Conservation (phyloP, 92 coral and sea anemone genomes). For the Diadumene lineata region DNA sequence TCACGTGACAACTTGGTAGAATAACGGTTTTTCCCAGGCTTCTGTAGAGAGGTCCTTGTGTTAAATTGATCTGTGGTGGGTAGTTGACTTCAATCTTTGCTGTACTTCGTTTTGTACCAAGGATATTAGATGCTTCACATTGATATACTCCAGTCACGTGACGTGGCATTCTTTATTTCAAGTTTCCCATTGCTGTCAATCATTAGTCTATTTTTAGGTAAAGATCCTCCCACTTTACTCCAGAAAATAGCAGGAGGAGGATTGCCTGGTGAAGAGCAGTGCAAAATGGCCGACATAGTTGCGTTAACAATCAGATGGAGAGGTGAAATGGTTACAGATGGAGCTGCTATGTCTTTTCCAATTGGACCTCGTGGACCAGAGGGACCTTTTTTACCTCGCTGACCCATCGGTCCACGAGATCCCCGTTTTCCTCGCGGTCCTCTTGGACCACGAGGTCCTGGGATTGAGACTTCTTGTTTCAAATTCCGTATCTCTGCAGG, state of each 20-base stretch:
- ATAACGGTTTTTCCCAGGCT: constrained; percentile 6
- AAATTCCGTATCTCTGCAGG: background rate
- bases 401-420: constrained; percentile 27
- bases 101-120: background rate
- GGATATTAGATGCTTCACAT: constrained; percentile 18
- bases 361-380: constrained; percentile 17
- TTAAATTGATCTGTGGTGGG: constrained; percentile 1
- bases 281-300: constrained; percentile 37
- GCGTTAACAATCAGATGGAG: constrained; percentile 37
- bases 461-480: background rate
- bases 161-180: constrained; percentile 2
- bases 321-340: constrained; percentile 28
- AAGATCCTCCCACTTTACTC: constrained; percentile 22
- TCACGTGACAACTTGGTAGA: constrained; percentile 14
- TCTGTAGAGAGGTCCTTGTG: background rate
- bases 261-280: constrained; percentile 42
- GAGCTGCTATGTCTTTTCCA: constrained; percentile 16
- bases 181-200: background rate
- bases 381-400: constrained; percentile 17
- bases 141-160: constrained; percentile 5
- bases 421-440: constrained; percentile 21
- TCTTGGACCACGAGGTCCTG: constrained; percentile 13
- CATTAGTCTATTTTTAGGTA: background rate
- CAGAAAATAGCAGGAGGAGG: constrained; percentile 45
- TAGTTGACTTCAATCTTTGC: constrained; percentile 4